Evolutionary conservation across 2,888 invertebrate genomes (phyloP).

Genomic region (Rhamphomyia laevipes): DNA sequence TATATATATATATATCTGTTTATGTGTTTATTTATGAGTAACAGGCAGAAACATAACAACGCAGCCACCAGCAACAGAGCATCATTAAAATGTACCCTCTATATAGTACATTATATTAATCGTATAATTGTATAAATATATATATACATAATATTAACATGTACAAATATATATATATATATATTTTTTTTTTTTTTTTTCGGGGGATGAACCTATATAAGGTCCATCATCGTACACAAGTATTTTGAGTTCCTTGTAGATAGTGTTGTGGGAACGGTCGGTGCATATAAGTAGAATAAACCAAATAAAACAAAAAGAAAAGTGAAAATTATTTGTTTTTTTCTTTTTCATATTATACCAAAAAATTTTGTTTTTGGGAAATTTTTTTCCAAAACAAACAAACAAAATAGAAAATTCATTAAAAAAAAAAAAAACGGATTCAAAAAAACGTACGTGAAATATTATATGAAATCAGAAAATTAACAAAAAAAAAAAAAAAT

Average conservation of each 20-base stretch:
- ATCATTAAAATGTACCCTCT: no score
- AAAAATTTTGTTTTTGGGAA: background rate
- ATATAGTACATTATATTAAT: no score
- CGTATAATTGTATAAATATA: no score
- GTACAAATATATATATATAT: no score
- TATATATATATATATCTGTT: no score
- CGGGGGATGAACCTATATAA: slow-evolving; percentile 1
- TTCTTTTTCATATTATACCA: no score
- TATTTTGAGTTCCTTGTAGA: slow-evolving; percentile 8
- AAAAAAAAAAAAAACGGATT: background rate
- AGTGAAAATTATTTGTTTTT: background rate
- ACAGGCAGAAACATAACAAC: no score
- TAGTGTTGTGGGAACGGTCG: slow-evolving; percentile 6
- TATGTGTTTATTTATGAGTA: no score
- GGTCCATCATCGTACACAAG: background rate
- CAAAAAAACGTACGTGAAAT: background rate
- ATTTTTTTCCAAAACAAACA: background rate
- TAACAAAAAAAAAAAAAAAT: background rate
- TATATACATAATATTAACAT: no score
- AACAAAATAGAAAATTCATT: background rate
- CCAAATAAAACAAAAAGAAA: background rate
- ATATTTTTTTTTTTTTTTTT: no score
- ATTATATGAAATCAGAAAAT: background rate
- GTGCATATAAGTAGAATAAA: slow-evolving; percentile 1
- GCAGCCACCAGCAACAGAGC: no score